These are phyloP conservation scores for Mesoclemmys tuberculata DNA, from an alignment of 2,113 vertebrate genomes.

Conservation along the genomic window DNA sequence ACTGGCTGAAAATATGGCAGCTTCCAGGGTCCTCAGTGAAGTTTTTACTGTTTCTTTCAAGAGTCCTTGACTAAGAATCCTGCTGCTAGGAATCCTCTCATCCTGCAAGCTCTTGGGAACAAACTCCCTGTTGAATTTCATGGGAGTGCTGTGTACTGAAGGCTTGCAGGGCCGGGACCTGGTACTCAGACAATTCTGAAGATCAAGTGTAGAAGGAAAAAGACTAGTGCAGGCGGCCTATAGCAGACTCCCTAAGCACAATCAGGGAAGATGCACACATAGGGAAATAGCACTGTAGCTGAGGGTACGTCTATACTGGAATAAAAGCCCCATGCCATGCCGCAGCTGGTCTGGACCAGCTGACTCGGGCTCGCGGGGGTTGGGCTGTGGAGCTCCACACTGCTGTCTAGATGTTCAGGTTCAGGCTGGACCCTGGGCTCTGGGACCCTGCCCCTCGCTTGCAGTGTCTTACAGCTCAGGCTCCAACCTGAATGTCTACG, in stretches of 20 bases:
- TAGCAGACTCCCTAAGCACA: not conserved
- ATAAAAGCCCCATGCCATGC: too few species aligned
- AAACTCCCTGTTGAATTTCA: not conserved
- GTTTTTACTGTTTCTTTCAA: not conserved
- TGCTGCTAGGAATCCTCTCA: not conserved
- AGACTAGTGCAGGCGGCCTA: too few species aligned
- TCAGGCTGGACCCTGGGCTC: too few species aligned
- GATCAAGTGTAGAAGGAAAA: not conserved
- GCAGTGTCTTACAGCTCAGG: too few species aligned
- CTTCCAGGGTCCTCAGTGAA: not conserved
- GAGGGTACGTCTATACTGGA: too few species aligned
- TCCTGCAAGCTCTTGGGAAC: not conserved
- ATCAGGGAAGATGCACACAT: not conserved
- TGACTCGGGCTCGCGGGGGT: too few species aligned
- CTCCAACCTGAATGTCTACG: too few species aligned
- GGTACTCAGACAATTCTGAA: fast-evolving
- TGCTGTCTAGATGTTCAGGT: too few species aligned
- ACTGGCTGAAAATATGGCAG: not conserved
- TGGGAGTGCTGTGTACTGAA: not conserved
- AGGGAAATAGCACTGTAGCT: not conserved
- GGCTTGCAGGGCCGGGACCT: fast-evolving
- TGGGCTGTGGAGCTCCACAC: too few species aligned
- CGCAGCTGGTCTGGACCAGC: too few species aligned
- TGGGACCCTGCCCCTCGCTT: too few species aligned
- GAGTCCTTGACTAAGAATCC: not conserved